Conservation (phyloP, 2,113 vertebrate genomes). For the Dinomys branickii region DNA sequence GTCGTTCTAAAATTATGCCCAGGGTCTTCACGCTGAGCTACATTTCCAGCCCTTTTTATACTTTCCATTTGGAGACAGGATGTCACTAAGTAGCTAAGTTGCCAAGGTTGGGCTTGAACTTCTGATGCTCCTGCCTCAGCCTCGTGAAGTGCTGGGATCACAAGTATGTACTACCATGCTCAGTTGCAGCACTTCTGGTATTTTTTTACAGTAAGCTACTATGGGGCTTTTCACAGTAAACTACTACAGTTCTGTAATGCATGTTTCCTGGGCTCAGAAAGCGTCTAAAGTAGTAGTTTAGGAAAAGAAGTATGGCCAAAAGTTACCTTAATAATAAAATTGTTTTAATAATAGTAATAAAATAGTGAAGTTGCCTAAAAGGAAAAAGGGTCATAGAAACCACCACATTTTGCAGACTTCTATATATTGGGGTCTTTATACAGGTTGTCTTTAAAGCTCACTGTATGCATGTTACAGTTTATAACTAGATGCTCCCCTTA, state of each 20-base stretch:
- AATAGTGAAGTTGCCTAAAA: neutral
- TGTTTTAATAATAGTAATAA: neutral
- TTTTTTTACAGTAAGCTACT: neutral
- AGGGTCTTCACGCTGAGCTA: neutral
- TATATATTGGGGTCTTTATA: fast-evolving
- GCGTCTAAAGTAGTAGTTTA: neutral
- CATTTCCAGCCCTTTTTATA: neutral
- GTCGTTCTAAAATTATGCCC: neutral
- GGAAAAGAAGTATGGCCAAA: neutral
- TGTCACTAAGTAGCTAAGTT: neutral
- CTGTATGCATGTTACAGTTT: neutral
- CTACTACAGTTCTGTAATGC: too few species aligned
- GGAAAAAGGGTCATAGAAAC: neutral
- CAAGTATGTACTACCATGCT: neutral
- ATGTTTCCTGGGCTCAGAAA: neutral
- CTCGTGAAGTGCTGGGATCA: neutral
- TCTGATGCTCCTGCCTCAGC: neutral
- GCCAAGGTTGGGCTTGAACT: neutral
- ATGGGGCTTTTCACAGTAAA: neutral
- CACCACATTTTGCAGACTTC: fast-evolving
- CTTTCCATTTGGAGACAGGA: neutral
- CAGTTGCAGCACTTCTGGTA: neutral
- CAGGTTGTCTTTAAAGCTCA: neutral
- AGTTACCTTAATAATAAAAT: neutral
- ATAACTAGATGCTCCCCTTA: neutral